phyloP scores from a whole-genome alignment of 2,113 vertebrate genomes.

The Prinia subflava region DNA sequence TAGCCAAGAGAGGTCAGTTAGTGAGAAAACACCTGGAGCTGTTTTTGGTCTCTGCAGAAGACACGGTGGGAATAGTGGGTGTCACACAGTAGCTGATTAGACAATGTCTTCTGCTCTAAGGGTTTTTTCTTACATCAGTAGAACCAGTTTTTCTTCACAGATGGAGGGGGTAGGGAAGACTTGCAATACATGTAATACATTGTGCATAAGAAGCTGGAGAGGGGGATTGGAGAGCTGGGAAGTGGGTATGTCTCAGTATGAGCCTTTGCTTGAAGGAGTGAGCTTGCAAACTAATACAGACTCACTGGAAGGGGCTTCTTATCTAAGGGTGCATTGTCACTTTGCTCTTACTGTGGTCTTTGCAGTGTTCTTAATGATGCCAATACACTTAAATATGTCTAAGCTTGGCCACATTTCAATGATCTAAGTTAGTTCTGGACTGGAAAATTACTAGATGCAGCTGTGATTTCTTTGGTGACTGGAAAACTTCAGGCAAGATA shows the following conservation, averaged over 20 bases:
- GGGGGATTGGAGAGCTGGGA: background rate
- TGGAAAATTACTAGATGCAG: background rate
- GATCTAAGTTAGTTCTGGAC: background rate
- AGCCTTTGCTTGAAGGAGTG: background rate
- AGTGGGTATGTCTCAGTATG: background rate
- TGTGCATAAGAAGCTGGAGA: background rate
- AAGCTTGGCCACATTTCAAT: background rate
- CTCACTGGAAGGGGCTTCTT: background rate
- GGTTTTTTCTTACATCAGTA: background rate
- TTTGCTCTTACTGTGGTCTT: background rate
- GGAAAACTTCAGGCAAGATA: background rate
- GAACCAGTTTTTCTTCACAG: background rate
- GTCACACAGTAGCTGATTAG: background rate
- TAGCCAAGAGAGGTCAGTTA: background rate
- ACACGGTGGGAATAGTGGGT: background rate
- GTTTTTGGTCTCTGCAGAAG: background rate
- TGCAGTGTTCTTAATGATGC: background rate
- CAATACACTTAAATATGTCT: background rate
- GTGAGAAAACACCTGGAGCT: background rate
- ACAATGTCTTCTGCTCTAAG: background rate
- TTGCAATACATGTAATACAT: background rate
- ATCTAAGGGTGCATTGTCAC: background rate
- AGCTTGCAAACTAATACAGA: background rate
- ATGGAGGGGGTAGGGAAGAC: background rate
- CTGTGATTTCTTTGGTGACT: background rate